These are phyloP conservation scores for Nomada ferruginata DNA, from an alignment of 2,888 invertebrate genomes.

Conservation along the genomic window DNA sequence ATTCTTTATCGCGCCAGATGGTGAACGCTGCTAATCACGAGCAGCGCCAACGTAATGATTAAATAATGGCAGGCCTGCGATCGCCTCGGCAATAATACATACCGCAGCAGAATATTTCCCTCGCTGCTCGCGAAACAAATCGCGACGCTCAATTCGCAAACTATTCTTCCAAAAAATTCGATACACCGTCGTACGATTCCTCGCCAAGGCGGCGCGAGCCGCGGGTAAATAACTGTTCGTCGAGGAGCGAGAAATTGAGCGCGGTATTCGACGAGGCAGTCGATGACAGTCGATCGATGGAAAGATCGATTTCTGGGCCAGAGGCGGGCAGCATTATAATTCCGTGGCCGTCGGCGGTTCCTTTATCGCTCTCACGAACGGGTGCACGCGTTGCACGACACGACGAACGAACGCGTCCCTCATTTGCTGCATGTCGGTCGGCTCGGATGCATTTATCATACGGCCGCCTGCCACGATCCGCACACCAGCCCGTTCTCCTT, in stretches of 20 bases:
- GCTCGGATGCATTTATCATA: slow-evolving; percentile 72
- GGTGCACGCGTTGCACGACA: slow-evolving; percentile 32
- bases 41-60: background rate
- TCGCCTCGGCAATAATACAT: background rate
- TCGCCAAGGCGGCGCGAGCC: too few species aligned
- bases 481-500: slow-evolving; percentile 33
- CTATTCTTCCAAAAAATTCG: background rate
- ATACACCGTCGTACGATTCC: background rate
- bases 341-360: slow-evolving; percentile 61
- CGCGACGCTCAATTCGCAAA: too few species aligned
- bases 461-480: slow-evolving; percentile 62
- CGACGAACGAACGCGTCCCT: slow-evolving; percentile 52
- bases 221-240: too few species aligned
- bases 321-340: slow-evolving; percentile 56
- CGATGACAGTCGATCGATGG: slow-evolving; percentile 31
- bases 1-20: background rate
- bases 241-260: too few species aligned
- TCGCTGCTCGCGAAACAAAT: too few species aligned
- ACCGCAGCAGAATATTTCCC: background rate
- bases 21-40: background rate
- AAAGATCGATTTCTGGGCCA: slow-evolving; percentile 55
- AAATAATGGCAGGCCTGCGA: background rate
- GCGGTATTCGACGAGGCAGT: background rate
- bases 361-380: slow-evolving; percentile 36
- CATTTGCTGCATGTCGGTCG: slow-evolving; percentile 71